These are phyloP conservation scores for Isotomurus palustris DNA, from an alignment of 2,888 invertebrate species.

Conservation along the genomic window DNA sequence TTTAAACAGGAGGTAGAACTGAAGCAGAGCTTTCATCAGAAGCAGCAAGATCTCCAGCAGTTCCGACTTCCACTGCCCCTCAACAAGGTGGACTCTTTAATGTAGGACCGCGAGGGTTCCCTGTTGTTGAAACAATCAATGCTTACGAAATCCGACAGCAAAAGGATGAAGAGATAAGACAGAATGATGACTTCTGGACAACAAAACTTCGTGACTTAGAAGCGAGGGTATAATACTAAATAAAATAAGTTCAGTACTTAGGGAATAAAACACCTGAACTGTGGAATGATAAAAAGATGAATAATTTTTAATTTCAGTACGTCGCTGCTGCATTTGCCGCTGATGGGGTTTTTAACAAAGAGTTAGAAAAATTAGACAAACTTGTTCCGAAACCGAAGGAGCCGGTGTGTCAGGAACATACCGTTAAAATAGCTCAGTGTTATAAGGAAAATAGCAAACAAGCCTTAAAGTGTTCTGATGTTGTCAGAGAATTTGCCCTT, in stretches of 20 bases:
- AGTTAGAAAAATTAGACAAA: conserved; percentile 40
- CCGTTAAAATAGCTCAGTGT: conserved; percentile 40
- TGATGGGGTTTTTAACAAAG: conserved; percentile 40
- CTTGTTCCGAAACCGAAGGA: conserved; percentile 40
- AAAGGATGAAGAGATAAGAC: conserved; percentile 40
- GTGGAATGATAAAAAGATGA: background rate
- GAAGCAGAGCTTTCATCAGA: conserved; percentile 15
- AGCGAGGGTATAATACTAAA: conserved; percentile 28
- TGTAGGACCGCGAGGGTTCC: conserved; percentile 24
- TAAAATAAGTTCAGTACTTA: background rate
- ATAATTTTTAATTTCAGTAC: conserved; percentile 27
- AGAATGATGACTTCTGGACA: conserved; percentile 42
- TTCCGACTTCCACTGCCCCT: background rate
- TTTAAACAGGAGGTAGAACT: conserved; percentile 9
- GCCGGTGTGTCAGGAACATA: conserved; percentile 35
- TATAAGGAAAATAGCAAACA: conserved; percentile 38
- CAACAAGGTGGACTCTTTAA: conserved; percentile 30
- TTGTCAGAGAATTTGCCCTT: conserved; percentile 40
- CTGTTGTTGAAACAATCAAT: conserved; percentile 42
- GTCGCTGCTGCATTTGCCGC: conserved; percentile 43
- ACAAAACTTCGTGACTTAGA: conserved; percentile 41
- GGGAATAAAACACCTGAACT: background rate
- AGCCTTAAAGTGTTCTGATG: conserved; percentile 41
- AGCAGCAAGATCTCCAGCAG: background rate
- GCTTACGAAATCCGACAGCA: conserved; percentile 41